Evolutionary conservation across 2,888 invertebrate genomes (phyloP).

Genomic region (Eueremaeus valkanovi): DNA sequence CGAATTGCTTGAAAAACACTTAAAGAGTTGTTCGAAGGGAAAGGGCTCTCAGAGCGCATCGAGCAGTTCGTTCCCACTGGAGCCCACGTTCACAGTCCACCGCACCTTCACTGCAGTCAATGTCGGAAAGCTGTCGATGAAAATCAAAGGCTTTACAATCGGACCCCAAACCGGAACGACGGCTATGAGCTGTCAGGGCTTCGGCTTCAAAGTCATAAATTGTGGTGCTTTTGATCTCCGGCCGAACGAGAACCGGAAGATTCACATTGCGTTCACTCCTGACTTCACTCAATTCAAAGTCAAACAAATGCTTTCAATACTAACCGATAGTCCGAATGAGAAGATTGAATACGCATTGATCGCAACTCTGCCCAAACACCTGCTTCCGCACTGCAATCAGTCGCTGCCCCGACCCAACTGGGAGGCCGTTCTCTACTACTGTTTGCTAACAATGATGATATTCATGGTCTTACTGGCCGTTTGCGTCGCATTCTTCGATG

Average conservation of each 20-base stretch:
- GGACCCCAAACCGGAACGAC: conserved; percentile 26
- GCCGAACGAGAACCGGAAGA: conserved; percentile 68
- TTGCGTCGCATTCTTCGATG: conserved; percentile 67
- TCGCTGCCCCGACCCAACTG: conserved; percentile 69
- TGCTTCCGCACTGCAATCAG: conserved; percentile 65
- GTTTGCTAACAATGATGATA: conserved; percentile 60
- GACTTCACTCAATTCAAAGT: conserved; percentile 39
- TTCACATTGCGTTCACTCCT: conserved; percentile 65
- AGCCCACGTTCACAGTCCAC: conserved; percentile 68
- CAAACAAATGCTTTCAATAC: conserved; percentile 31
- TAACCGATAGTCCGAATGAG: conserved; percentile 44
- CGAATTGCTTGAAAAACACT: conserved; percentile 38
- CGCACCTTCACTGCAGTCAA: conserved; percentile 80
- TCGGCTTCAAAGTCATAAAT: conserved; percentile 71
- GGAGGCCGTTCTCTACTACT: conserved; percentile 68
- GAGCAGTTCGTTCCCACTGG: background rate
- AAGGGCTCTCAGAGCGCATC: background rate
- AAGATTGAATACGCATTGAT: conserved; percentile 65
- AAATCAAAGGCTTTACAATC: conserved; percentile 61
- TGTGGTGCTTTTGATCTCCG: conserved; percentile 67
- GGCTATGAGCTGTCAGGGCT: conserved; percentile 64
- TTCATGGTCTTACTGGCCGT: conserved; percentile 64
- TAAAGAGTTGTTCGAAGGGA: conserved; percentile 16
- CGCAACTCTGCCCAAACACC: conserved; percentile 63
- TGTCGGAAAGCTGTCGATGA: conserved; percentile 82